Percentiles rank a stretch among this genome's conserved stretches.
These are phyloP conservation scores for Phymorhynchus buccinoides DNA, from an alignment of 1,140 invertebrate species.

Conservation along the genomic window DNA sequence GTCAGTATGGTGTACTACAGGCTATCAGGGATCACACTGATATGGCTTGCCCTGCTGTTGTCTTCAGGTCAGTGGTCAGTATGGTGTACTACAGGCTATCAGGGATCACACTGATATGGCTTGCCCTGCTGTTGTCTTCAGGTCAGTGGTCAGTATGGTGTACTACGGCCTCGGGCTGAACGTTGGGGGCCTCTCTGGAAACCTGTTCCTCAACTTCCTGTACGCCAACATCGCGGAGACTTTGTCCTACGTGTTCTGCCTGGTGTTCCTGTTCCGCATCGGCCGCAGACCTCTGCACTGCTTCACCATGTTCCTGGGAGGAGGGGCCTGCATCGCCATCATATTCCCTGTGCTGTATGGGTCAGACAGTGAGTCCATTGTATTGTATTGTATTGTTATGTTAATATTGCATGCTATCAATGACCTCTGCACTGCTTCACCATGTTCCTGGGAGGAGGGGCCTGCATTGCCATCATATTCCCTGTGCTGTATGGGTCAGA, in stretches of 20 bases:
- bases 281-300: slow-evolving; percentile 60
- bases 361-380: slow-evolving; percentile 47
- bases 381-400: not conserved
- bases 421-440: slow-evolving; percentile 54
- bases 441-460: slow-evolving; percentile 61
- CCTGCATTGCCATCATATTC: slow-evolving; percentile 61
- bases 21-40: too few relatives aligned
- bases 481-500: slow-evolving; percentile 54
- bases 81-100: too few relatives aligned
- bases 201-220: slow-evolving; percentile 68
- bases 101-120: too few relatives aligned
- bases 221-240: slow-evolving; percentile 82
- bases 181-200: slow-evolving; percentile 60
- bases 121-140: too few relatives aligned
- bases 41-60: too few relatives aligned
- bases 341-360: slow-evolving; percentile 60
- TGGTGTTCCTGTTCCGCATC: slow-evolving; percentile 57
- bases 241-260: slow-evolving; percentile 75
- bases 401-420: too few relatives aligned
- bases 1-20: too few relatives aligned
- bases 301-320: slow-evolving; percentile 58
- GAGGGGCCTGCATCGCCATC: slow-evolving; percentile 58
- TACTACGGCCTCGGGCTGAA: slow-evolving; percentile 76
- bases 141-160: slow-evolving; percentile 60
- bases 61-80: too few relatives aligned